Conservation (phyloP, 92 coral and sea anemone genomes). For the Parazoanthus darwini region DNA sequence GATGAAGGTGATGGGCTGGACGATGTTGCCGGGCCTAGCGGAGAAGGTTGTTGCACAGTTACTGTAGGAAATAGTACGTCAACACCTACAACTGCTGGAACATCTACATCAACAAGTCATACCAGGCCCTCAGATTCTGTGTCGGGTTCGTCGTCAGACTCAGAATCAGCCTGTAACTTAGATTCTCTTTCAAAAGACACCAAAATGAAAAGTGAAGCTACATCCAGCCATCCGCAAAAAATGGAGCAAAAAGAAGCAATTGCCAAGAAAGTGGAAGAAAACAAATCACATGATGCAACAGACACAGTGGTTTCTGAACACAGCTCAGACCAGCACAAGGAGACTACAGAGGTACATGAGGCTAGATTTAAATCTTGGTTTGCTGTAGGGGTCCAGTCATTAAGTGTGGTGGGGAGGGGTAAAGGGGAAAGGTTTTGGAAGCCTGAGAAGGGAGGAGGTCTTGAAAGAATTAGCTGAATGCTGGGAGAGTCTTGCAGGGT, state of each 20-base stretch:
- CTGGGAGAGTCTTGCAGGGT: too few relatives aligned
- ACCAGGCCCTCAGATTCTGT: not conserved
- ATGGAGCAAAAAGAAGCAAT: not conserved
- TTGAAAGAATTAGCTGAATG: too few relatives aligned
- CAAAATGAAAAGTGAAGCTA: not conserved
- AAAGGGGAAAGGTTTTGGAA: too few relatives aligned
- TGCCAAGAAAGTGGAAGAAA: not conserved
- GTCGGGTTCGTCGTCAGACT: not conserved
- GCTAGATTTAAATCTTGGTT: too few relatives aligned
- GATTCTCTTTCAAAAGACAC: not conserved
- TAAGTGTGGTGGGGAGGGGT: too few relatives aligned
- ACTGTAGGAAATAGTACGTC: constrained; percentile 25
- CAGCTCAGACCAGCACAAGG: too few relatives aligned
- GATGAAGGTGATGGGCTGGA: constrained; percentile 61
- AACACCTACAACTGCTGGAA: constrained; percentile 1
- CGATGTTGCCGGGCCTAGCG: constrained; percentile 31
- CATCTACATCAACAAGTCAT: constrained; percentile 19
- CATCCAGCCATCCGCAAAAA: not conserved
- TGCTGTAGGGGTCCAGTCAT: too few relatives aligned
- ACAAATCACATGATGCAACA: not conserved
- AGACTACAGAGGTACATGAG: too few relatives aligned
- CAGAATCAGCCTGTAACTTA: not conserved
- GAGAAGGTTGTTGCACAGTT: constrained; percentile 21
- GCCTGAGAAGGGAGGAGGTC: too few relatives aligned
- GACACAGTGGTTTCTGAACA: too few relatives aligned